A percentile compares a stretch with the other conserved stretches of the same genome.
Evolutionary conservation across 2,888 invertebrate species (phyloP).

Genomic region (Monochamus alternatus): DNA sequence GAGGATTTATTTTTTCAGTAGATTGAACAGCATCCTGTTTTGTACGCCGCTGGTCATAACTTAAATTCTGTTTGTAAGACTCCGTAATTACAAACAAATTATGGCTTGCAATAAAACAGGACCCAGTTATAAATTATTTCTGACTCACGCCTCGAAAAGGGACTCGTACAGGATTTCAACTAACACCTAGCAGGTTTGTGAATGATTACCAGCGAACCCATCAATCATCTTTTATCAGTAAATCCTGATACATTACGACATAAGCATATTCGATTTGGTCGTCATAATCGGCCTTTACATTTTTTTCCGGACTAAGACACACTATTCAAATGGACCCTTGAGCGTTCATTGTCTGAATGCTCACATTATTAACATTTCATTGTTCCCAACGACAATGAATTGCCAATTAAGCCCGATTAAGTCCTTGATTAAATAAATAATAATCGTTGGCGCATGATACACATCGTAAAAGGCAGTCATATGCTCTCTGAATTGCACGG

Average conservation of each 20-base stretch:
- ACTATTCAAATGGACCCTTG: not conserved
- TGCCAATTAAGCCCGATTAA: not conserved
- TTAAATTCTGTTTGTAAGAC: not conserved
- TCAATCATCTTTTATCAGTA: too few relatives aligned
- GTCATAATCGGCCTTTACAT: not conserved
- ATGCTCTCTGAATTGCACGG: too few relatives aligned
- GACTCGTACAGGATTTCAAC: too few relatives aligned
- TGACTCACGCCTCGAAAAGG: too few relatives aligned
- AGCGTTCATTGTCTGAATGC: not conserved
- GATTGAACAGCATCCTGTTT: not conserved
- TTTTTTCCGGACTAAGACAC: not conserved
- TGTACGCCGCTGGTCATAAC: not conserved
- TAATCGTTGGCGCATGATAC: too few relatives aligned
- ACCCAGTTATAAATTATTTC: too few relatives aligned
- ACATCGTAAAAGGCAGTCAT: too few relatives aligned
- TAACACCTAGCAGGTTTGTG: too few relatives aligned
- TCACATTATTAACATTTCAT: not conserved
- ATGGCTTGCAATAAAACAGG: not conserved
- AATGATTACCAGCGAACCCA: too few relatives aligned
- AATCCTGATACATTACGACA: too few relatives aligned
- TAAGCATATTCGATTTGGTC: too few relatives aligned
- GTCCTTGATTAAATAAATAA: not conserved
- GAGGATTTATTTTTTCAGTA: not conserved
- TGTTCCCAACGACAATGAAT: not conserved
- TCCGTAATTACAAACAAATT: not conserved